Percentiles rank a stretch among this genome's conserved stretches.
phyloP scores from a whole-genome alignment of 2,888 invertebrate species.

The Microplitis manilae region DNA sequence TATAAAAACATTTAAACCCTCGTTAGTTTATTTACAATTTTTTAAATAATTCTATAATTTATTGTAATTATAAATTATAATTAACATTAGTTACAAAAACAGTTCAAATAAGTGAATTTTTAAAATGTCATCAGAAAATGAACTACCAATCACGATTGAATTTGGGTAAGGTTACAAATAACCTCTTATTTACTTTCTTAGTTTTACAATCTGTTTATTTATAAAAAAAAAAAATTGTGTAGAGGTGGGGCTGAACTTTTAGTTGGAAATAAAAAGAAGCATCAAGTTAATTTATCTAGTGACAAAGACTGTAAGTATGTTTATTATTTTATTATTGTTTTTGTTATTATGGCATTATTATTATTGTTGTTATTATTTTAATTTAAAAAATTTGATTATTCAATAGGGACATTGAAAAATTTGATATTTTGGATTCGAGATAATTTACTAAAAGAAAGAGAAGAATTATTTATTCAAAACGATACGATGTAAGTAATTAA shows the following conservation, averaged over 20 bases:
- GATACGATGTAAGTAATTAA: constrained; percentile 73
- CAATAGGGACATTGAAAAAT: constrained; percentile 80
- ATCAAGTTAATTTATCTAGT: constrained; percentile 77
- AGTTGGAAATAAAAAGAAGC: constrained; percentile 86
- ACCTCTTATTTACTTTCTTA: constrained; percentile 26
- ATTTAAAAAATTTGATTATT: constrained; percentile 50
- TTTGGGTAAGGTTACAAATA: constrained; percentile 58
- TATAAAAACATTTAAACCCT: too few species aligned
- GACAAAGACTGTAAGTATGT: constrained; percentile 74
- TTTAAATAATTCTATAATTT: too few species aligned
- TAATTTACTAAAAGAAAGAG: constrained; percentile 86
- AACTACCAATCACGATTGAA: constrained; percentile 56
- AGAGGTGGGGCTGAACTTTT: constrained; percentile 94
- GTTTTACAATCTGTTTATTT: constrained; percentile 26
- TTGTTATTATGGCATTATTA: neutral
- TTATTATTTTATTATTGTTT: neutral
- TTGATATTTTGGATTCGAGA: constrained; percentile 88
- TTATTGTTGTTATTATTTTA: constrained; percentile 20
- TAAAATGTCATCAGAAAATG: neutral
- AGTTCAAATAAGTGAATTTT: too few species aligned
- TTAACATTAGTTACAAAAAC: too few species aligned
- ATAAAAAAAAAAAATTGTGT: constrained; percentile 65
- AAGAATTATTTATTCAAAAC: constrained; percentile 78
- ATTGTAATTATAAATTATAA: too few species aligned
- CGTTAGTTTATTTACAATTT: too few species aligned